phyloP scores from a whole-genome alignment of 2,888 invertebrate genomes.

The Euplagia quadripunctaria region DNA sequence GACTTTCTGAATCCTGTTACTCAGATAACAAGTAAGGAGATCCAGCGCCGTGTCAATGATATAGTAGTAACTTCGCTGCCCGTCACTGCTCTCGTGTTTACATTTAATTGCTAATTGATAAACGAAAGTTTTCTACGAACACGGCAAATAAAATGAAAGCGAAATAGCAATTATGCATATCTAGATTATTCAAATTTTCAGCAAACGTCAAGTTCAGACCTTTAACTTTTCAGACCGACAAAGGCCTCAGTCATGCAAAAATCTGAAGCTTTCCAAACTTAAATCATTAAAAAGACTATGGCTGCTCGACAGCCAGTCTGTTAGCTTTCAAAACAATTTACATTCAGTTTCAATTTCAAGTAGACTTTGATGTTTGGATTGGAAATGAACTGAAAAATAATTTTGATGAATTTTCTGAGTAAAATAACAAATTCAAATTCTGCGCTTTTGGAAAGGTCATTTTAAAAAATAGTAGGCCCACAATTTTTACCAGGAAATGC shows the following conservation, averaged over 20 bases:
- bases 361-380: conserved; percentile 16
- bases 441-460: neutral
- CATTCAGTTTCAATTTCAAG: conserved; percentile 47
- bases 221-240: conserved; percentile 26
- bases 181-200: conserved; percentile 26
- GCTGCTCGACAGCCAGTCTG: conserved; percentile 31
- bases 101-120: neutral
- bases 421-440: neutral
- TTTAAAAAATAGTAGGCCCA: neutral
- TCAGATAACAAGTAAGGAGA: too few relatives aligned
- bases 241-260: conserved; percentile 27
- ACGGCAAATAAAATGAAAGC: conserved; percentile 8
- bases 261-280: conserved; percentile 36
- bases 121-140: neutral
- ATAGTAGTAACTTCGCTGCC: too few relatives aligned
- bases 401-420: neutral
- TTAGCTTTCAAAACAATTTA: conserved; percentile 54
- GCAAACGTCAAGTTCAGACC: conserved; percentile 13
- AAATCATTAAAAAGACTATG: conserved; percentile 46
- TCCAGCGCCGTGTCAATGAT: too few relatives aligned
- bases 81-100: neutral
- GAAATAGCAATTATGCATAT: conserved; percentile 4
- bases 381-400: conserved; percentile 13
- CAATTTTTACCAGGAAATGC: neutral
- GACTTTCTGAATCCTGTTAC: too few relatives aligned